phyloP scores from a whole-genome alignment of 2,113 vertebrate species.

The Eonycteris spelaea region DNA sequence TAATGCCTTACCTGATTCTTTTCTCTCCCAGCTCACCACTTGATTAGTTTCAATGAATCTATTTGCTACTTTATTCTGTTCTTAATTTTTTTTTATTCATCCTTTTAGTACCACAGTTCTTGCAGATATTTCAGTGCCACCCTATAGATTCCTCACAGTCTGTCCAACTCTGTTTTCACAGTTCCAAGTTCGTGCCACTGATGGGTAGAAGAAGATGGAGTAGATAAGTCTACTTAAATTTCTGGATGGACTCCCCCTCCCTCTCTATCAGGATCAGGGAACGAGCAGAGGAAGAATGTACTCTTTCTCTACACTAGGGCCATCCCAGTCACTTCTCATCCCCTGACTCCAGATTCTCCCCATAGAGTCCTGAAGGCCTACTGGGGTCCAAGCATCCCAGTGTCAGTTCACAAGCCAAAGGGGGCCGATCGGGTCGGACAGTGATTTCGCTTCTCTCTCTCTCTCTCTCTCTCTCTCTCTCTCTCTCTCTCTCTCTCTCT shows the following conservation, averaged over 20 bases:
- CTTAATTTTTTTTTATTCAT: neutral
- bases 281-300: neutral
- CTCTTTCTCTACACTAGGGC: neutral
- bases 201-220: neutral
- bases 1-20: neutral
- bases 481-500: too few relatives aligned
- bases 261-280: neutral
- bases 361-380: neutral
- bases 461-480: neutral
- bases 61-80: neutral
- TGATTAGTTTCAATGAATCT: neutral
- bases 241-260: neutral
- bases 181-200: neutral
- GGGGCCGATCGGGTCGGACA: neutral
- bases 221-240: neutral
- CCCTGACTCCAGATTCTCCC: neutral
- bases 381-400: neutral
- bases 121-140: neutral
- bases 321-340: neutral
- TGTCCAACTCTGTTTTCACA: neutral
- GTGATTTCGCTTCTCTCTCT: neutral
- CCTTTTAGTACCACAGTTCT: neutral
- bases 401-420: neutral
- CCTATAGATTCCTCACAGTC: neutral
- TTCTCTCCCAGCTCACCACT: neutral